These are phyloP conservation scores for Erpornis zantholeuca DNA, from an alignment of 2,113 vertebrate species.

Conservation along the genomic window DNA sequence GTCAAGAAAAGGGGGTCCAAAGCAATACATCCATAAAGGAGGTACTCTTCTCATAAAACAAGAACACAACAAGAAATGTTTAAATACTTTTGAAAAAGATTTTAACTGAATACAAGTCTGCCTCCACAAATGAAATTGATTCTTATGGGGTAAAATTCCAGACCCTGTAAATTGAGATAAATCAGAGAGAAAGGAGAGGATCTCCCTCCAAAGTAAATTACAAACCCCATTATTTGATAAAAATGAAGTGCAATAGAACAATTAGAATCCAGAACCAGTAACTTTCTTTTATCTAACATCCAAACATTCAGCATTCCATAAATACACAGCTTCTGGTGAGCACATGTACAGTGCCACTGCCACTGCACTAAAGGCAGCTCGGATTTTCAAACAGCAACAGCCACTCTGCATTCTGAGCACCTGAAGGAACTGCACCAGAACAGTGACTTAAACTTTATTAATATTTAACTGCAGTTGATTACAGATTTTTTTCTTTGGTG, in stretches of 20 bases:
- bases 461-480: neutral
- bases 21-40: neutral
- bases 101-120: neutral
- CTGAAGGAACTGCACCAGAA: neutral
- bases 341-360: neutral
- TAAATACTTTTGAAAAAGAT: neutral
- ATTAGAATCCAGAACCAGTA: neutral
- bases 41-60: neutral
- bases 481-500: neutral
- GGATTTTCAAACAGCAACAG: neutral
- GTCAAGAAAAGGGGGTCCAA: neutral
- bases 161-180: neutral
- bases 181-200: neutral
- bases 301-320: neutral
- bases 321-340: neutral
- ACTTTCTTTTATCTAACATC: neutral
- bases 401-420: neutral
- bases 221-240: neutral
- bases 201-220: neutral
- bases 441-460: neutral
- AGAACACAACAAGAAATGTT: neutral
- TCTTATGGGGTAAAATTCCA: neutral
- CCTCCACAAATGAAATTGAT: neutral
- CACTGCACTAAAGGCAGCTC: neutral
- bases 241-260: neutral